Base-by-base conservation (phyloP, 1,140 invertebrate species). In the Coelopa frigida region DNA sequence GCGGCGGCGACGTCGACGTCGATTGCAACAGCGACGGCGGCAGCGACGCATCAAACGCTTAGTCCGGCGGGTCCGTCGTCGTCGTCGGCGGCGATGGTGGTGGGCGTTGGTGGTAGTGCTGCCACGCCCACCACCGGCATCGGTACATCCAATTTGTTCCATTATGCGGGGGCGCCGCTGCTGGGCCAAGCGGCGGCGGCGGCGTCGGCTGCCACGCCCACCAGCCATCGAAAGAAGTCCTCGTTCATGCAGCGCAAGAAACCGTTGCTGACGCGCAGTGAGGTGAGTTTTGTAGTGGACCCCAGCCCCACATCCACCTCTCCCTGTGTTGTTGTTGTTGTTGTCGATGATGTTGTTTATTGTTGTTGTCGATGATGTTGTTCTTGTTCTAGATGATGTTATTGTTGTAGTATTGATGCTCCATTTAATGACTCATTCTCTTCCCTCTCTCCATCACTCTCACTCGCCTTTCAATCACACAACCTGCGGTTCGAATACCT, bases 261-360 rank as follows among this genome's bases (percentile, higher is more conserved):
- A 50, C 61, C 61, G 36, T 52, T 65, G 49, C 55, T 65, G 46
- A 59, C 58, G 49, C 61, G 61, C 54, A 65, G 61, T 55, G 59
- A 65, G 61, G 61, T 65, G 57, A 65, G 61, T 65, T 43, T n/a
- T n/a, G n/a, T n/a, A n/a, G n/a, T n/a, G n/a, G n/a, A n/a, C n/a
- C n/a, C n/a, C n/a, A n/a, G n/a, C n/a, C n/a, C n/a, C n/a, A n/a
- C n/a, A n/a, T n/a, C n/a, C n/a, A n/a, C n/a, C n/a, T n/a, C n/a
- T 18, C 31, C 29, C 27, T 32, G 11, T 29, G 27, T 29, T 29
- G 26, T 10, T 42, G 26, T 42, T 42, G 22, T 27, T 11, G 12
- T n/a, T n/a, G n/a, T n/a, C n/a, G n/a, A n/a, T n/a, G n/a, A n/a
- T n/a, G n/a, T n/a, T n/a, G n/a, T n/a, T n/a, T n/a, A n/a, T n/a